phyloP scores from a whole-genome alignment of 2,888 invertebrate genomes.

The Neria commutata region DNA sequence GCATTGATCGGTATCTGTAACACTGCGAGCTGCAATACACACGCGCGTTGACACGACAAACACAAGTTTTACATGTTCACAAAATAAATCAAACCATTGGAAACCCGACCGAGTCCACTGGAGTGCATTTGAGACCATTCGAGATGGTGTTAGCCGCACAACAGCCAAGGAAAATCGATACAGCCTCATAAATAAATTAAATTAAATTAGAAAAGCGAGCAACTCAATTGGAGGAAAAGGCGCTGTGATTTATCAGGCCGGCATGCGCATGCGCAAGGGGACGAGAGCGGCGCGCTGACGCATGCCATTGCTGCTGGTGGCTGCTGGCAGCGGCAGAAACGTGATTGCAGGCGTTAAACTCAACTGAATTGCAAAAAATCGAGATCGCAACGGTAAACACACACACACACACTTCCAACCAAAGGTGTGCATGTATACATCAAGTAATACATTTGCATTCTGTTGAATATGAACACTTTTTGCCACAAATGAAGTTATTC shows the following conservation, averaged over 20 bases:
- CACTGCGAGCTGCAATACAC: too few species aligned
- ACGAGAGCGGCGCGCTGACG: too few species aligned
- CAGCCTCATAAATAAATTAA: background rate
- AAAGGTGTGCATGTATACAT: too few species aligned
- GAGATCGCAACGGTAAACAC: background rate
- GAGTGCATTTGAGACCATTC: background rate
- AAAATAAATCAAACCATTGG: background rate
- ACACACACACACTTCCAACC: too few species aligned
- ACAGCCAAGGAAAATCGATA: too few species aligned
- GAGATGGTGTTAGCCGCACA: too few species aligned
- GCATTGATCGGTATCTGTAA: too few species aligned
- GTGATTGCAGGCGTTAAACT: constrained; percentile 1
- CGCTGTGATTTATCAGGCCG: constrained; percentile 14
- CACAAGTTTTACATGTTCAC: background rate
- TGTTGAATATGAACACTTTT: constrained; percentile 18
- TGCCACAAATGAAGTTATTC: constrained; percentile 41
- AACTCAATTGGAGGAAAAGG: background rate
- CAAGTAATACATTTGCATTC: constrained; percentile 13
- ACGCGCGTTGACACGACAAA: too few species aligned
- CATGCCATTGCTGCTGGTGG: background rate
- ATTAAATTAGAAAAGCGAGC: constrained; percentile 7
- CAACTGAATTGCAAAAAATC: background rate
- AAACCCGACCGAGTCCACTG: background rate
- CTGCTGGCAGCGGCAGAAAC: background rate
- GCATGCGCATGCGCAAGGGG: background rate